phyloP scores from a whole-genome alignment of 1,140 invertebrate genomes.

The Drosophila kurseongensis region DNA sequence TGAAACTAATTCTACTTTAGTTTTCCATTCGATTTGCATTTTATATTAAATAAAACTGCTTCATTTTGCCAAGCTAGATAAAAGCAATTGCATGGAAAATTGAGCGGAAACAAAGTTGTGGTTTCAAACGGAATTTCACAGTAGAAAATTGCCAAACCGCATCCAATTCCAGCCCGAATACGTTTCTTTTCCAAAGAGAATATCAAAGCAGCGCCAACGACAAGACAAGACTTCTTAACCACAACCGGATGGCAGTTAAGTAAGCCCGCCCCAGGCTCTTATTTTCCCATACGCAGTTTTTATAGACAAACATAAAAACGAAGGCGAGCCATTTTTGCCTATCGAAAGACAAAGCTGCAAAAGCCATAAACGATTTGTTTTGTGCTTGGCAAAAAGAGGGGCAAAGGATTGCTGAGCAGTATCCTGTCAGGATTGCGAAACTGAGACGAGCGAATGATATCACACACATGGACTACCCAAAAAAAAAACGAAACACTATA shows the following conservation, averaged over 20 bases:
- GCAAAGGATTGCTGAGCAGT: slow-evolving; percentile 24
- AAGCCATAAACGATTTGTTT: slow-evolving; percentile 58
- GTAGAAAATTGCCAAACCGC: slow-evolving; percentile 19
- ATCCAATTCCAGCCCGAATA: slow-evolving; percentile 4
- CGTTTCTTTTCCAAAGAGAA: slow-evolving; percentile 18
- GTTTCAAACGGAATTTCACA: slow-evolving; percentile 30
- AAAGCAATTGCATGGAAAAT: slow-evolving; percentile 36
- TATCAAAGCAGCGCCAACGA: slow-evolving; percentile 17
- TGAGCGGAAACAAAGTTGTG: slow-evolving; percentile 15
- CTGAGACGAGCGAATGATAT: slow-evolving; percentile 41
- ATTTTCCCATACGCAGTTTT: slow-evolving; percentile 47
- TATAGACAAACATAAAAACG: slow-evolving; percentile 64
- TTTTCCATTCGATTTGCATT: slow-evolving; percentile 28
- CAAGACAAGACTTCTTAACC: slow-evolving; percentile 32
- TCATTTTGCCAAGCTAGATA: slow-evolving; percentile 13
- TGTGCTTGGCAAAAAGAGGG: not conserved
- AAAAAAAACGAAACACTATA: slow-evolving; percentile 1
- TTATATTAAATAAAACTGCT: slow-evolving; percentile 15
- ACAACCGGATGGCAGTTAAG: slow-evolving; percentile 44
- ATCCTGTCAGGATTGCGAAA: slow-evolving; percentile 39
- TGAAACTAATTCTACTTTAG: not conserved
- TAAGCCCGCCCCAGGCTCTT: slow-evolving; percentile 37
- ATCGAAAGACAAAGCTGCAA: slow-evolving; percentile 68
- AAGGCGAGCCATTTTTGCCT: slow-evolving; percentile 38
- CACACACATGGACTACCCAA: slow-evolving; percentile 12